Base-by-base conservation (phyloP, 2,888 invertebrate genomes). In the Sympetrum striolatum region DNA sequence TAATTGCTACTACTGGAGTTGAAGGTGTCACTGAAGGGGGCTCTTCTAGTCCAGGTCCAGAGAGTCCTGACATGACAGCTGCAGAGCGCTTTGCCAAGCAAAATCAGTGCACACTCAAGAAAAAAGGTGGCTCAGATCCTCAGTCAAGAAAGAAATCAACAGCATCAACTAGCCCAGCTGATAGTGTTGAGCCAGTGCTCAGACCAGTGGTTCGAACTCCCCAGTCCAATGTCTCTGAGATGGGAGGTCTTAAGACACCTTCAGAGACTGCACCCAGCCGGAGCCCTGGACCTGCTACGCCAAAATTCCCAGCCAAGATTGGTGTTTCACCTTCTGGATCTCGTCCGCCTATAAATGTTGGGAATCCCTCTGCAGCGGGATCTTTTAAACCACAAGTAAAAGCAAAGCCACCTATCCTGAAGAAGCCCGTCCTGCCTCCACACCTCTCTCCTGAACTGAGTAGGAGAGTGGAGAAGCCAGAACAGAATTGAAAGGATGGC, bases 351-450 rank as follows among this genome's bases (percentile, higher is more conserved):
- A 92, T 93, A 81, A 92, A 92, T 90, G 92, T 92, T 58, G 95
- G 95, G 91, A 95, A 90, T 44, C 91, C n/a, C 82, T 90, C 48
- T 81, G 91, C 35, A 90, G 92, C 31, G 73, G 73, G 73, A 73
- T 73, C 73, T 31, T 73, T 96, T 91, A 97, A 97, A 93, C 97
- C 97, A 14, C 96, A 96, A 93, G 95, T 97, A 91, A 96, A 97
- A 93, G 96, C 96, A 90, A 98, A 98, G 94, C 98, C 98, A 25
- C 96, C 96, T 92, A 96, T 98, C 92, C 95, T 97, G 94, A 96
- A 96, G 92, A 97, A 96, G 93, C 96, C 96, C 79, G 94, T 94
- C 60, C 93, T 95, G 91, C 94, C 95, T 48, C 93, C 94, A 91
- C 91, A 90, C 8, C 82, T 91, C n/a, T 91, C 91, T 15, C 90